These are phyloP conservation scores for Malurus alboscapulatus DNA, from an alignment of 2,113 vertebrate genomes.

Conservation along the genomic window DNA sequence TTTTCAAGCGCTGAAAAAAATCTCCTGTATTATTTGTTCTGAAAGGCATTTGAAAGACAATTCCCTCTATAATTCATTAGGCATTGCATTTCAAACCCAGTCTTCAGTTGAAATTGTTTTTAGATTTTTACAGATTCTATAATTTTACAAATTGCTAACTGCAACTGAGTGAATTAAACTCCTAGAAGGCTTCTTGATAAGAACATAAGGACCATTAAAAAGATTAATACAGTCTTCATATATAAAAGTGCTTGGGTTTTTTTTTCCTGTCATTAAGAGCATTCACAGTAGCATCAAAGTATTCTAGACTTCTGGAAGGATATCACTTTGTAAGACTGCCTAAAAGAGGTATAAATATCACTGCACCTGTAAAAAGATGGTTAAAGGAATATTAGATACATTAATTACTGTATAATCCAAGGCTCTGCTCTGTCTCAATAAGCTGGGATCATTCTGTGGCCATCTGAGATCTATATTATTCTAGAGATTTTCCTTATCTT, in stretches of 20 bases:
- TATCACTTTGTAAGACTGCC: background rate
- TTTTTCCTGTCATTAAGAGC: background rate
- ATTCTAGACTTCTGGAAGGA: background rate
- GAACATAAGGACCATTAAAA: slow-evolving; percentile 15
- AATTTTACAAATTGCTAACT: slow-evolving; percentile 47
- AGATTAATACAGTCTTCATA: background rate
- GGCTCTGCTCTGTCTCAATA: background rate
- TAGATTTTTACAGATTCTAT: slow-evolving; percentile 6
- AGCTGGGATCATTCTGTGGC: background rate
- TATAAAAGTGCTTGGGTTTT: background rate
- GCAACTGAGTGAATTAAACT: slow-evolving; percentile 30
- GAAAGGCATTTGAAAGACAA: background rate
- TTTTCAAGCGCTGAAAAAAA: slow-evolving; percentile 9
- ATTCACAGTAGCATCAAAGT: slow-evolving; percentile 9
- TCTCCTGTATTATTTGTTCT: background rate
- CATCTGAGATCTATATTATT: background rate
- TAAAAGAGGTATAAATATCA: background rate
- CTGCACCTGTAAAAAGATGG: background rate
- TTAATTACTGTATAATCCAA: background rate
- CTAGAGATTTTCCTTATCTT: background rate
- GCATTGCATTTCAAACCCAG: background rate
- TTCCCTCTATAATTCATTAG: slow-evolving; percentile 20
- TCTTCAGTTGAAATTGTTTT: slow-evolving; percentile 5
- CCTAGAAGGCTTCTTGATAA: slow-evolving; percentile 5
- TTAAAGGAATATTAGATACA: background rate